These are phyloP conservation scores for Takifugu rubripes DNA, from an alignment of 2,797 vertebrate genomes.

Conservation along the genomic window DNA sequence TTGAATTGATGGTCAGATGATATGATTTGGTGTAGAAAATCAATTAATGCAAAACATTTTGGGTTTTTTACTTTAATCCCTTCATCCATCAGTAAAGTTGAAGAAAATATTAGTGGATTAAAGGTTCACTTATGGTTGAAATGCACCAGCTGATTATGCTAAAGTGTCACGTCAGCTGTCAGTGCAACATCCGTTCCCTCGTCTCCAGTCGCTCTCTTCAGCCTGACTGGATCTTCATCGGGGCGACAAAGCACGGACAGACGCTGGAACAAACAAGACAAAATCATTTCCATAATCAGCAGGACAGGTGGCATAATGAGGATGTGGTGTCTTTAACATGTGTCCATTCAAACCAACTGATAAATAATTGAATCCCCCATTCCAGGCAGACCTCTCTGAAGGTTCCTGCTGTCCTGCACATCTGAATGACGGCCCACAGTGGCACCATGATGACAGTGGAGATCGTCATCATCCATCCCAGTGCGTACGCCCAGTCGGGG, in stretches of 20 bases:
- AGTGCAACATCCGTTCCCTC: background rate
- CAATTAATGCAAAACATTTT: too few species aligned
- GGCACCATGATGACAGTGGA: conserved; percentile 44
- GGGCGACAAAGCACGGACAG: conserved; percentile 23
- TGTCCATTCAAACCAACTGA: background rate
- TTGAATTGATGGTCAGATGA: too few species aligned
- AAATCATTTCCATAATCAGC: background rate
- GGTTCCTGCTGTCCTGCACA: conserved; percentile 33
- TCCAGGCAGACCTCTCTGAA: conserved; percentile 31
- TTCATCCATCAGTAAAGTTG: too few species aligned
- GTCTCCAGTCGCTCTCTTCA: background rate
- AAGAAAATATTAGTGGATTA: too few species aligned
- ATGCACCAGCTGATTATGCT: background rate
- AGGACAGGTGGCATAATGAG: too few species aligned
- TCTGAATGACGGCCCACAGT: conserved; percentile 31
- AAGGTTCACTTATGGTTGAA: background rate
- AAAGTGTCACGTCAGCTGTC: background rate
- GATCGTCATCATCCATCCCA: conserved; percentile 29
- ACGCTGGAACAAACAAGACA: conserved; percentile 9
- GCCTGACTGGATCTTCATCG: conserved; percentile 7
- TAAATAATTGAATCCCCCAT: too few species aligned
- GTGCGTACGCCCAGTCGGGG: conserved; percentile 1
- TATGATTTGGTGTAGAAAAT: too few species aligned
- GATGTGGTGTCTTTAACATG: background rate
- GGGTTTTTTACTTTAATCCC: too few species aligned